These are phyloP conservation scores for Rhizoglyphus robini DNA, from an alignment of 1,140 invertebrate species.

Conservation along the genomic window DNA sequence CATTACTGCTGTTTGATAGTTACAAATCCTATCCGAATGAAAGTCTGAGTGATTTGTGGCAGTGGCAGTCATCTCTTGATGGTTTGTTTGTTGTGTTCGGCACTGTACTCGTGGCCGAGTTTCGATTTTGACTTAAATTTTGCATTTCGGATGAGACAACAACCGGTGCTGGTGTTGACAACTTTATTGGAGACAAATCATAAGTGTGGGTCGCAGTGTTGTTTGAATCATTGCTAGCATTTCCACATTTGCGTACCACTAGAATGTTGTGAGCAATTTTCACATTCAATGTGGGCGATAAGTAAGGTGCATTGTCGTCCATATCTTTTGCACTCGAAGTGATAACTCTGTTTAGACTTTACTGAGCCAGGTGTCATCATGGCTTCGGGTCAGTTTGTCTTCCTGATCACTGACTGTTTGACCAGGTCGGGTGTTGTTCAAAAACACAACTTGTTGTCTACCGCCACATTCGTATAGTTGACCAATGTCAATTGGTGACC, in stretches of 20 bases:
- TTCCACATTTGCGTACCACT: too few relatives aligned
- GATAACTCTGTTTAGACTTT: neutral
- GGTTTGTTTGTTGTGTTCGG: neutral
- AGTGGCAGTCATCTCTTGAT: neutral
- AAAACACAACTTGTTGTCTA: too few relatives aligned
- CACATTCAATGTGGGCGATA: constrained; percentile 19
- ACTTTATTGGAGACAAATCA: neutral
- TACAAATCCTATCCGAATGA: too few relatives aligned
- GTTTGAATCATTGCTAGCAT: neutral
- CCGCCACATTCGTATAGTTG: too few relatives aligned
- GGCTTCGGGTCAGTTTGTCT: too few relatives aligned
- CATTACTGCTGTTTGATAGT: too few relatives aligned
- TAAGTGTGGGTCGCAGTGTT: neutral
- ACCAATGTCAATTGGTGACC: too few relatives aligned
- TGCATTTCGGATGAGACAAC: neutral
- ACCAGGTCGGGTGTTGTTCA: too few relatives aligned
- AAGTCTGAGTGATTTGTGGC: too few relatives aligned
- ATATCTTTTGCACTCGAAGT: neutral
- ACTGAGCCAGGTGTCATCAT: neutral
- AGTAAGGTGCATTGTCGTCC: neutral
- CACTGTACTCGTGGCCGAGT: neutral
- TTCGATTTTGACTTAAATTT: neutral
- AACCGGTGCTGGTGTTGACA: neutral
- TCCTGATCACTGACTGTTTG: too few relatives aligned
- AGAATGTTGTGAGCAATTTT: too few relatives aligned